These are phyloP conservation scores for Sebastes cheni DNA, from an alignment of 2,797 vertebrate genomes.

Conservation along the genomic window DNA sequence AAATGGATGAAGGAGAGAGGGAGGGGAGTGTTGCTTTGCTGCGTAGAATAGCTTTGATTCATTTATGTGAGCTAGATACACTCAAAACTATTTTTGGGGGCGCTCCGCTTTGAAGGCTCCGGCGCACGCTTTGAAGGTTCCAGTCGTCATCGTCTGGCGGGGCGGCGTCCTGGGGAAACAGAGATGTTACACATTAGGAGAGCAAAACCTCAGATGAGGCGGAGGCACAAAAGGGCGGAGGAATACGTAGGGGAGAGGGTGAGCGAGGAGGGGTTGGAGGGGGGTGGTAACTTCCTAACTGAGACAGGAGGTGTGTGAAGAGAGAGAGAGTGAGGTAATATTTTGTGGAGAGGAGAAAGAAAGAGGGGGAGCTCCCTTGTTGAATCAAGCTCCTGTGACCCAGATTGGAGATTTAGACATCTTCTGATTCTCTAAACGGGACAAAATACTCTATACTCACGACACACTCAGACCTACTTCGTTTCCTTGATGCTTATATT, in stretches of 20 bases:
- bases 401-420: constrained; percentile 38
- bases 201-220: constrained; percentile 46
- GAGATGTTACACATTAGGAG: constrained; percentile 55
- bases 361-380: neutral
- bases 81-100: constrained; percentile 35
- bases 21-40: neutral
- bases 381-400: constrained; percentile 35
- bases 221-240: constrained; percentile 25
- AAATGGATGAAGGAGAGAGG: neutral
- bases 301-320: constrained; percentile 10
- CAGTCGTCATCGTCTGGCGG: constrained; percentile 14
- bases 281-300: constrained; percentile 5
- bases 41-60: constrained; percentile 39
- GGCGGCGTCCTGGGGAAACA: constrained; percentile 30
- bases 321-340: neutral
- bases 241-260: neutral
- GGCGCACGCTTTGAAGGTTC: constrained; percentile 45
- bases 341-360: constrained; percentile 12
- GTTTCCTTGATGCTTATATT: constrained; percentile 7
- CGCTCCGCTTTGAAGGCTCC: constrained; percentile 26
- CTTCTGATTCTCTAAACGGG: constrained; percentile 30
- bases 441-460: constrained; percentile 24
- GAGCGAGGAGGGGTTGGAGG: neutral
- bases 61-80: constrained; percentile 48
- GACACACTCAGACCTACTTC: neutral